A percentile compares a stretch with the other conserved stretches of the same genome.
phyloP scores from a whole-genome alignment of 2,113 vertebrate species.

The Procapra przewalskii region DNA sequence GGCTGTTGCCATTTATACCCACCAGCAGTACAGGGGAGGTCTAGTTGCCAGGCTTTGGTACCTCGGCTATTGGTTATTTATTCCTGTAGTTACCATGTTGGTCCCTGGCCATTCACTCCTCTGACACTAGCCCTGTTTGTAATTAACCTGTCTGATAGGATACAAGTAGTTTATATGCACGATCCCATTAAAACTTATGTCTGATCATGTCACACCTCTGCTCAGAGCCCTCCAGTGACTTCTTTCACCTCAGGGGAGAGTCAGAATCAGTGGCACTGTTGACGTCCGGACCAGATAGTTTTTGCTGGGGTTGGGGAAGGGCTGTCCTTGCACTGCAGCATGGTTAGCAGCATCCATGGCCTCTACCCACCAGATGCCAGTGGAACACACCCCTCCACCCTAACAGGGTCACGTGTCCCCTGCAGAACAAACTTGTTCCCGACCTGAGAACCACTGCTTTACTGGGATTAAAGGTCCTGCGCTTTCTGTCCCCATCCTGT shows the following conservation, averaged over 20 bases:
- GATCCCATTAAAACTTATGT: not conserved
- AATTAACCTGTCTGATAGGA: not conserved
- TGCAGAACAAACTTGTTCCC: not conserved
- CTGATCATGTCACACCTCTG: not conserved
- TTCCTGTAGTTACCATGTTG: not conserved
- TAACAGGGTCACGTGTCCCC: accelerated
- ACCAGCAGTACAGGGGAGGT: not conserved
- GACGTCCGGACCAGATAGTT: not conserved
- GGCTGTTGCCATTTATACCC: not conserved
- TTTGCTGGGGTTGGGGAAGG: not conserved
- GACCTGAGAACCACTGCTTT: not conserved
- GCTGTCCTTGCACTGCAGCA: not conserved
- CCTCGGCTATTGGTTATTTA: not conserved
- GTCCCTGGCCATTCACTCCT: not conserved
- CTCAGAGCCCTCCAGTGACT: not conserved
- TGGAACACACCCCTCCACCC: no score
- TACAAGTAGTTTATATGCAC: not conserved
- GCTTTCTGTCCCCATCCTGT: not conserved
- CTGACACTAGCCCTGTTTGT: not conserved
- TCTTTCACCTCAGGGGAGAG: not conserved
- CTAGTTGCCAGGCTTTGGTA: not conserved
- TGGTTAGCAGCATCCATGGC: not conserved
- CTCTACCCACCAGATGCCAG: not conserved
- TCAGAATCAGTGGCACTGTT: not conserved
- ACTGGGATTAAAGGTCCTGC: not conserved